A percentile compares a stretch with the other conserved stretches of the same genome.
Evolutionary conservation across 2,888 invertebrate species (phyloP).

Genomic region (Parascotia fuliginaria): DNA sequence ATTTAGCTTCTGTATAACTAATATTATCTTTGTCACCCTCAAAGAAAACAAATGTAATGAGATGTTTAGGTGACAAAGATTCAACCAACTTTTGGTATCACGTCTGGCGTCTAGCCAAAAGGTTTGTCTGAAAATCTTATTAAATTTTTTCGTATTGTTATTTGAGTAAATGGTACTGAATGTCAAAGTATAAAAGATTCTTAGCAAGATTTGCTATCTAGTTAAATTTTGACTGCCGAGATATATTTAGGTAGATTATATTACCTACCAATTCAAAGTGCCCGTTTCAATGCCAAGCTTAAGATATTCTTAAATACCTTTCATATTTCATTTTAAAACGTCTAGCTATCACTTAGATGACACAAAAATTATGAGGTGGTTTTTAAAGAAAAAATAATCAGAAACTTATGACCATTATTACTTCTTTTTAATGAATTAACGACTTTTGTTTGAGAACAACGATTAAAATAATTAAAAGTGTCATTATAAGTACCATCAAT

Average conservation of each 20-base stretch:
- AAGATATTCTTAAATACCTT: too few species aligned
- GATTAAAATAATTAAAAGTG: slow-evolving; percentile 85
- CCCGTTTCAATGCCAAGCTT: too few species aligned
- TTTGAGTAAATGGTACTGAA: neutral
- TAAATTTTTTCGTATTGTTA: neutral
- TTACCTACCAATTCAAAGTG: slow-evolving; percentile 12
- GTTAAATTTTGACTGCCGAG: too few species aligned
- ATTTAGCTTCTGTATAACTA: too few species aligned
- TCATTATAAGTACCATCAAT: slow-evolving; percentile 83
- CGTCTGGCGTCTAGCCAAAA: slow-evolving; percentile 41
- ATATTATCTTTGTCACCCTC: slow-evolving; percentile 6
- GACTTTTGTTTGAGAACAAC: slow-evolving; percentile 77
- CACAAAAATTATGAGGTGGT: slow-evolving; percentile 25
- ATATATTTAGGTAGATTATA: too few species aligned
- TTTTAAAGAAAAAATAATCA: slow-evolving; percentile 46
- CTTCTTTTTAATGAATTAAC: slow-evolving; percentile 82
- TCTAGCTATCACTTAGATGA: too few species aligned
- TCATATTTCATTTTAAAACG: too few species aligned
- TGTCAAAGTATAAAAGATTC: neutral
- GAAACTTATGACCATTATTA: slow-evolving; percentile 60
- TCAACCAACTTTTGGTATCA: slow-evolving; percentile 23
- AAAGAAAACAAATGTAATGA: slow-evolving; percentile 21
- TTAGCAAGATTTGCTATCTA: too few species aligned
- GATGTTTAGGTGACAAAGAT: slow-evolving; percentile 38
- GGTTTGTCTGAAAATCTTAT: slow-evolving; percentile 10